Base-by-base conservation (phyloP, 1,140 invertebrate genomes). In the Lordiphosa collinella region DNA sequence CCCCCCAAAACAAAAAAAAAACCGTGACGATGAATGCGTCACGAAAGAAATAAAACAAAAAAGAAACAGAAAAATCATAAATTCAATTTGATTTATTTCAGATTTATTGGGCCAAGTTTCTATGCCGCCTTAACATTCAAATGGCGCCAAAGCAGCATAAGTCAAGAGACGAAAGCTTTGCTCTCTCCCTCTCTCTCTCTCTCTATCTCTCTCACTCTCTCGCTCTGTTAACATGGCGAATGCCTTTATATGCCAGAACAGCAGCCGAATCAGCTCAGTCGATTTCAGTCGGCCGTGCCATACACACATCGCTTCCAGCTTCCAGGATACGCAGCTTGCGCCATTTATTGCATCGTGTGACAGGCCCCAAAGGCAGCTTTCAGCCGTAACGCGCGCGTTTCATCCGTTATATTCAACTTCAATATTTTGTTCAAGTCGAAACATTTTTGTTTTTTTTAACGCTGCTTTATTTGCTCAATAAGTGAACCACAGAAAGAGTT, bases 271-370 rank as follows among this genome's bases (percentile, higher is more conserved):
- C 51, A 25, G 14, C 41, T 88, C 70, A 88, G 86, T 88, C 86
- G 86, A 88, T 88, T 63, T 64, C 74, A 67, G 86, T 88, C 86
- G 86, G 86, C 86, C 82, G 87, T 69, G 86, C 82, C 53, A 54
- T 53, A 50, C n/a, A 84, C 78, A 69, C 61, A 59, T 43, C 12
- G 35, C 13, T 25, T 14, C 10, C 16, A 54, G 14, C 52, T 12
- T 8, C 11, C 6, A 47, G 7, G 13, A 32, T 38, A 25, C 59
- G 35, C 44, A 64, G 11, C 38, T 29, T 18, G 47, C 49, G 40
- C 36, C 51, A 47, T 16, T 14, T 51, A 60, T 75, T 72, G 61
- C 51, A 55, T 43, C 53, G 75, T 80, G 55, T 58, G 50, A 46
- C 56, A 47, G 58, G 44, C 32, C 29, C 14, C 35, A 48, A 36